Evolutionary conservation across 2,113 vertebrate genomes (phyloP).

Genomic region (Dendropsophus ebraccatus): DNA sequence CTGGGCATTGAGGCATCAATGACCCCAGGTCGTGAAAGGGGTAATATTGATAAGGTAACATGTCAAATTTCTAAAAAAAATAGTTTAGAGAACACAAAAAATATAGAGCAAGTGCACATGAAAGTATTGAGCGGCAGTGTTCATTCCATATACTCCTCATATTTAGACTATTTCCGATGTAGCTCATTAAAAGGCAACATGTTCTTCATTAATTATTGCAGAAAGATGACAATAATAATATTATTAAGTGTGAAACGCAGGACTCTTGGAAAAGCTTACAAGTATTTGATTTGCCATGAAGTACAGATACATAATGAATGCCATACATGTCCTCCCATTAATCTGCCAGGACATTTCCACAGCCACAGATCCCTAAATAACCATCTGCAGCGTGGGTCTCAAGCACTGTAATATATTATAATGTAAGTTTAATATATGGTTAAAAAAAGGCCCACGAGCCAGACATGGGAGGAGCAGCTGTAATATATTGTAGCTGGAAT

Average conservation of each 20-base stretch:
- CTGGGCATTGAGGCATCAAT: too few relatives aligned
- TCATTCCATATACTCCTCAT: neutral
- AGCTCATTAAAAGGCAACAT: neutral
- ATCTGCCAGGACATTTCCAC: constrained; percentile 2
- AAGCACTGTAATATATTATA: neutral
- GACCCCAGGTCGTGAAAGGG: too few relatives aligned
- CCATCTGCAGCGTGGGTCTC: constrained; percentile 8
- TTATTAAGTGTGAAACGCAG: neutral
- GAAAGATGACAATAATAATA: neutral
- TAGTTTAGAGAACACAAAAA: neutral
- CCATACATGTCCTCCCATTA: neutral
- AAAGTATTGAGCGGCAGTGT: neutral
- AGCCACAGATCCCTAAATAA: neutral
- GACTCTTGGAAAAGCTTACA: neutral
- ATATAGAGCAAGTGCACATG: neutral
- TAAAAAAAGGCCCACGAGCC: neutral
- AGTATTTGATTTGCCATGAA: neutral
- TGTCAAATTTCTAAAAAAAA: neutral
- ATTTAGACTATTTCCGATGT: neutral
- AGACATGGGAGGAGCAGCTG: neutral
- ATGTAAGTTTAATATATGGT: neutral
- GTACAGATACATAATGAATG: neutral
- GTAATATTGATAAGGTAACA: neutral
- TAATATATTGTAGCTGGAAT: neutral
- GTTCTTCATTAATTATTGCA: neutral